phyloP scores from a whole-genome alignment of 2,888 invertebrate species.

The Tethea ocularis region DNA sequence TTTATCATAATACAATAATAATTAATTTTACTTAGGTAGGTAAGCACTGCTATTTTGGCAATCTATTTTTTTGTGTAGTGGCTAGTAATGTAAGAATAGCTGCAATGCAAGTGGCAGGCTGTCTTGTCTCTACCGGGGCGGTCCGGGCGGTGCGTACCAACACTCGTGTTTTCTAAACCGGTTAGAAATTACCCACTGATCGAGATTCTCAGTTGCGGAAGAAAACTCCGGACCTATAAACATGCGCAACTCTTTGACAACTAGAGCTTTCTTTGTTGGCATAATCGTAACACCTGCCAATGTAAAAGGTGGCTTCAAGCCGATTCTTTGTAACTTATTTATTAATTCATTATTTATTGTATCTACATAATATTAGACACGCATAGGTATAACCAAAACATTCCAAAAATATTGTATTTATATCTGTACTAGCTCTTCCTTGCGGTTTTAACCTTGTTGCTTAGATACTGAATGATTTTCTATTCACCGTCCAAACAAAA shows the following conservation, averaged over 20 bases:
- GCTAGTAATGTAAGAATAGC: conserved; percentile 53
- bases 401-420: no score
- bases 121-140: conserved; percentile 27
- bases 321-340: not conserved
- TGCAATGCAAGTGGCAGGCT: conserved; percentile 42
- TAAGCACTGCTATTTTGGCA: no score
- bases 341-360: no score
- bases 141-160: conserved; percentile 38
- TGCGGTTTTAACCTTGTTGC: no score
- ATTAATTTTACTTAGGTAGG: no score
- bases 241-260: conserved; percentile 54
- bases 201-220: conserved; percentile 79
- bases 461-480: no score
- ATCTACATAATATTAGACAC: no score
- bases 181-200: conserved; percentile 83
- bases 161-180: conserved; percentile 81
- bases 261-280: conserved; percentile 62
- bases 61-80: conserved; percentile 7
- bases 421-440: no score
- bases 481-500: no score
- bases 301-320: not conserved
- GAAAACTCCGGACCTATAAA: conserved; percentile 77
- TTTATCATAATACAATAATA: no score
- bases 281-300: conserved; percentile 7
- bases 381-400: no score